Conservation (phyloP, 1,140 invertebrate species). For the Drosophila persimilis region DNA sequence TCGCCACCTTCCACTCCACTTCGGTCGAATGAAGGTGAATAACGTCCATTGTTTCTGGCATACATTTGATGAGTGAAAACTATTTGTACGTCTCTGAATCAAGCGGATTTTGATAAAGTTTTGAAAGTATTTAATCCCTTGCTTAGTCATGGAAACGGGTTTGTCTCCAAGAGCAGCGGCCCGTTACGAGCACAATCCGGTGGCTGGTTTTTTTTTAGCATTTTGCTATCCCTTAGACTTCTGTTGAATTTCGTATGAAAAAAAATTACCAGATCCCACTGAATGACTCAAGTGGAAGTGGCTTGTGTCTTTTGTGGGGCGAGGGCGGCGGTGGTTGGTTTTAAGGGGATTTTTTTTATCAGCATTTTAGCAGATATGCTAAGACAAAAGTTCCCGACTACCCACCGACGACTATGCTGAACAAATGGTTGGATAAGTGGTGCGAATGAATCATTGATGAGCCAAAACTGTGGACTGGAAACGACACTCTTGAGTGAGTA, state of each 20-base stretch:
- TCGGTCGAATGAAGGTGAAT: not conserved
- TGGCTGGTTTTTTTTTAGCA: not conserved
- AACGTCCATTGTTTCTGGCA: too few relatives aligned
- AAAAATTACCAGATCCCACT: constrained; percentile 11
- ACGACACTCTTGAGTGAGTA: constrained; percentile 8
- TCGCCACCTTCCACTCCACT: too few relatives aligned
- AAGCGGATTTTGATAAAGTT: not conserved
- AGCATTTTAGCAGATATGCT: constrained; percentile 10
- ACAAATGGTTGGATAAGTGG: constrained; percentile 16
- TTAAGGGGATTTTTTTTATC: constrained; percentile 14
- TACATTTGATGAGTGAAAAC: not conserved
- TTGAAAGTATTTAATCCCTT: not conserved
- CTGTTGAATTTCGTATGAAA: constrained; percentile 1
- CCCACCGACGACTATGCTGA: too few relatives aligned
- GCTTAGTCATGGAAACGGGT: constrained; percentile 16
- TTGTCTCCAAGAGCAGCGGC: not conserved
- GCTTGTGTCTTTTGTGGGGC: too few relatives aligned
- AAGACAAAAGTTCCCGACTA: constrained; percentile 1
- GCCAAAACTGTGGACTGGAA: constrained; percentile 9
- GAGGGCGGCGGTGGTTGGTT: too few relatives aligned
- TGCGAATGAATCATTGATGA: constrained; percentile 22
- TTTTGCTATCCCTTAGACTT: not conserved
- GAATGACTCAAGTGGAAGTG: constrained; percentile 21
- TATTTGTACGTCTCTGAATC: constrained; percentile 1
- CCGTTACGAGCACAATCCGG: too few relatives aligned